A percentile compares a stretch with the other conserved stretches of the same genome.
Evolutionary conservation across 2,113 vertebrate genomes (phyloP).

Genomic region (Mobula hypostoma): DNA sequence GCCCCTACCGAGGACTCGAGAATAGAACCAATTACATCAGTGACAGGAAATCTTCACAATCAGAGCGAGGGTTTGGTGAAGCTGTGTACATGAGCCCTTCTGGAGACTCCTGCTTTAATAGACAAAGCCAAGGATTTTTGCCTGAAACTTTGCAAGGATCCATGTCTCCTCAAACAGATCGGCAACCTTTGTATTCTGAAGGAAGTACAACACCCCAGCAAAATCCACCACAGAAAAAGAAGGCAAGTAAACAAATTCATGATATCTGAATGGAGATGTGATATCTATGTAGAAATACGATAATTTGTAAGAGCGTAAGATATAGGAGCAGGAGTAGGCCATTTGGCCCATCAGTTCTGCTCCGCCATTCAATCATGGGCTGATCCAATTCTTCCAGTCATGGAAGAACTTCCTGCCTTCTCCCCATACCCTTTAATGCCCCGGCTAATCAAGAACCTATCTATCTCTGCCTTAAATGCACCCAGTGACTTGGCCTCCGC

Average conservation of each 20-base stretch:
- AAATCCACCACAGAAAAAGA: conserved; percentile 93
- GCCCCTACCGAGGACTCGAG: conserved; percentile 57
- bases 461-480: too few species aligned
- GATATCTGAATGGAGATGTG: neutral
- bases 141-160: conserved; percentile 70
- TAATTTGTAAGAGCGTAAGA: neutral
- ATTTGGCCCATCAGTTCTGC: too few species aligned
- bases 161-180: conserved; percentile 74
- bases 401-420: too few species aligned
- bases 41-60: conserved; percentile 72
- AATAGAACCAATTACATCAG: conserved; percentile 47
- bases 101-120: conserved; percentile 76
- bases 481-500: too few species aligned
- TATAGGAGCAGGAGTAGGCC: too few species aligned
- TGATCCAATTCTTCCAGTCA: too few species aligned
- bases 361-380: too few species aligned
- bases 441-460: too few species aligned
- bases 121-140: conserved; percentile 68
- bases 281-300: neutral
- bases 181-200: conserved; percentile 67
- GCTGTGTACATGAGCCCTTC: conserved; percentile 67
- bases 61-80: conserved; percentile 59
- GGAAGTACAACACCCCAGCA: conserved; percentile 72
- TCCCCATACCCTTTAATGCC: too few species aligned
- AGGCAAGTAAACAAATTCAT: conserved; percentile 65